Base-by-base conservation (phyloP, 2,113 vertebrate genomes). In the Hepsetus odoe region DNA sequence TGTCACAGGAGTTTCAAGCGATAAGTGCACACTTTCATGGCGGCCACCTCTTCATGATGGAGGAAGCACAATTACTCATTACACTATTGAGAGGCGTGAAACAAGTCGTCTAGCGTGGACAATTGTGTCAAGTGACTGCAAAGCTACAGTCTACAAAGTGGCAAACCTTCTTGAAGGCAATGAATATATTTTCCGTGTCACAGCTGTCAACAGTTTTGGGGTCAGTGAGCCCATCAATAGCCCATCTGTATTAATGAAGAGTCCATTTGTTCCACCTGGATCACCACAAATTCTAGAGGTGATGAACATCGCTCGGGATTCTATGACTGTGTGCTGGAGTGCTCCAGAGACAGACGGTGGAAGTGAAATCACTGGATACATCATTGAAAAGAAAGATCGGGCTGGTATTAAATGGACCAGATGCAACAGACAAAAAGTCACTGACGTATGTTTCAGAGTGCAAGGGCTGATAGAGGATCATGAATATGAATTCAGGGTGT, bases 21-120 rank as follows among this genome's bases (percentile, higher is more conserved):
- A 99, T 87, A 96, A 95, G 90, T 99, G 97, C 76, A 93, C 93
- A 53, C 88, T 99, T 76, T 85, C 93, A 33, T 99, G 98, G 98
- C 90, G 72, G 77, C 90, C 95, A 72, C 97, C 96, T 82, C 91
- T 94, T 76, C 93, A 96, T 81, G 94, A 96, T 86, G 95, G 95
- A 44, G 94, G 95, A 86, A 95, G 94, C 90, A 91, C 93, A 71
- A 93, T 96, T 86, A 93, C 92, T 88, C 94, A 96, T 86, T 96
- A 96, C 72, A 86, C 95, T 42, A 91, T 96, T 89, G 95, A 96
- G 88, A 95, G 95, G 85, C 92, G 95, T 87, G 94, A 96, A 93
- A 95, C 95, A 9, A 95, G 94, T 80, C 93, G 94, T 22, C 90
- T 96, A 78, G 94, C 95, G 42, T 96, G 95, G 95, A 95, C 94